phyloP scores from a whole-genome alignment of 2,113 vertebrate genomes.

The Nothocercus nigrocapillus region DNA sequence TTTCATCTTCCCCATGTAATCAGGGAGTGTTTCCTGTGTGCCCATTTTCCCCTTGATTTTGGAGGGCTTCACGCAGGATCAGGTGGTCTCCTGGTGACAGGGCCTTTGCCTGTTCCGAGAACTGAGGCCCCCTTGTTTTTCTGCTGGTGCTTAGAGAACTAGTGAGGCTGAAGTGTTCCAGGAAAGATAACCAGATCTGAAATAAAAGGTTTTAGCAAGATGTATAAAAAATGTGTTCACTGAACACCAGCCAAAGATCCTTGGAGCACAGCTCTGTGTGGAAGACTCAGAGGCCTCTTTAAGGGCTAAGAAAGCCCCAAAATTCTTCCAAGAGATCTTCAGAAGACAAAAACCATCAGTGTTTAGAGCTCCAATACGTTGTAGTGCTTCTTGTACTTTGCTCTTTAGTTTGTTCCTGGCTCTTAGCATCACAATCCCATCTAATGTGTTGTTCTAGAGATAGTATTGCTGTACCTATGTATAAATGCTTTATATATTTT shows the following conservation, averaged over 20 bases:
- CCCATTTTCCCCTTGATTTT: not conserved
- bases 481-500: not conserved
- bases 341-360: not conserved
- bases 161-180: not conserved
- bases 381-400: not conserved
- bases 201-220: not conserved
- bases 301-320: not conserved
- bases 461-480: not conserved
- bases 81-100: not conserved
- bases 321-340: not conserved
- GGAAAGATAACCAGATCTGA: not conserved
- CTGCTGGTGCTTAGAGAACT: accelerated
- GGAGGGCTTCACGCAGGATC: not conserved
- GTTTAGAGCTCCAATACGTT: not conserved
- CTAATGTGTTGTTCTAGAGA: not conserved
- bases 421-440: not conserved
- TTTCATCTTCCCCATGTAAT: not conserved
- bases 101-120: not conserved
- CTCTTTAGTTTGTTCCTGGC: not conserved
- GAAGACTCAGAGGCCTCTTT: not conserved
- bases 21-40: accelerated
- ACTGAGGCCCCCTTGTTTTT: not conserved
- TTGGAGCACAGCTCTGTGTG: not conserved
- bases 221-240: not conserved
- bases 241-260: not conserved